Evolutionary conservation across 23 tunicate genomes (phyloP), one percentile per base, ranked within the genome.

Genomic region (Oikopleura albicans): DNA sequence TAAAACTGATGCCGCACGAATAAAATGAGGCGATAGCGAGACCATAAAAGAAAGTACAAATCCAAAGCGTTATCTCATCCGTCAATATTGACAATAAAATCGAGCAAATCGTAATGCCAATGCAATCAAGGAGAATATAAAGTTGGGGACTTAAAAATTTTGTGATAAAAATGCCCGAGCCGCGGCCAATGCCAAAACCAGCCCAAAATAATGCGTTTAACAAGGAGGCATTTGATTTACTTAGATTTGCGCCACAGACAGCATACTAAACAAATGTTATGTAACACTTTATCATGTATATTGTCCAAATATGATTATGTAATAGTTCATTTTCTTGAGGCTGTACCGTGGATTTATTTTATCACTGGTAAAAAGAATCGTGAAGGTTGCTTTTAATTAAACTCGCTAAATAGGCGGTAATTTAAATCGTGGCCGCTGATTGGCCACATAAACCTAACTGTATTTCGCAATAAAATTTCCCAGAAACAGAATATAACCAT

Each of bases 131-230:
- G 37, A 71, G 33, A 2, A 71, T 71, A 29, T 71, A 71, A 2
- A 37, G 27, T 16, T 2, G 28, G 28, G 79, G 79, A 2, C 37
- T 16, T 27, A 71, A 31, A 71, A 27, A 29, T 2, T 29, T 34
- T 2, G 37, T 71, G 33, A 71, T 12, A 40, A 94, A 56, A 31
- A 94, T 94, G 39, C 91, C 98, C 12, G 98, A 86, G 0, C 91
- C 94, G 39, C 98, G 76, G 1, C 98, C 98, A 1, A 86, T 90
- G n/a, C 79, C 66, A 41, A 94, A 94, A 39, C 98, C 98, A 49
- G 84, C 87, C 98, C 98, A 94, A 83, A 94, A 94, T 22, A 90
- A 4, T 2, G 91, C 84, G 88, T 94, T 94, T 0, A 94, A 75
- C 22, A 84, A 83, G 0, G 98, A 84, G 0, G 98, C 91, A 39